Base-by-base conservation (phyloP, 2,888 invertebrate species). In the Polydesmus complanatus region DNA sequence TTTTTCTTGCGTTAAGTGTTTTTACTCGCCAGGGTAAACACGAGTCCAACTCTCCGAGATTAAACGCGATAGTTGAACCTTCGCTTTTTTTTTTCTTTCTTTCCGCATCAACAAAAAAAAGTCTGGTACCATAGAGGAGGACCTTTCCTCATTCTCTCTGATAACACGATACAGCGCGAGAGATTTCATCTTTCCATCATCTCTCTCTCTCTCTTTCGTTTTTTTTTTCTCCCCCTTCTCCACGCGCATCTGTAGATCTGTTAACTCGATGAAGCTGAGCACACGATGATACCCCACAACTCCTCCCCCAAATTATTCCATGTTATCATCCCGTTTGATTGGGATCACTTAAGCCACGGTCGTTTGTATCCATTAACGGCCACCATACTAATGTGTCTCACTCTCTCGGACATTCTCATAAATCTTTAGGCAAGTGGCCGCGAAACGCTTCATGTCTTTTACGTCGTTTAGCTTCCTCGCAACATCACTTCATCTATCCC, bases 321-420 rank as follows among this genome's bases (percentile, higher is more conserved):
- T 37, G 37, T 14, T 37, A 37, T 37, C 37, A 37, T 37, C 37
- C 51, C 51, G 51, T 51, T 51, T 51, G 51, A 51, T 51, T 51
- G 51, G 51, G 22, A 21, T 22, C 51, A 51, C 51, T 51, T 51
- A 51, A 51, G 51, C 22, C 19, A n/a, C 51, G 19, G n/a, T 22
- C 22, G 22, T 51, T 51, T 51, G 51, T 51, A 51, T 51, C 51
- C 51, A 51, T 51, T 51, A 51, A 51, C 51, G 51, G 51, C 51
- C 8, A 37, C 37, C 37, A 37, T 37, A 37, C 37, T 37, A 37
- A 37, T 37, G 37, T 37, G 37, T 37, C 37, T 37, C 37, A 37
- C 37, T 37, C 37, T 37, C 37, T 37, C 37, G 37, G 37, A 37
- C 37, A 37, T 37, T 14, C 37, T 37, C 37, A 37, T 37, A 37